Evolutionary conservation across 1,140 invertebrate genomes (phyloP).

Genomic region (Trichonephila inaurata): DNA sequence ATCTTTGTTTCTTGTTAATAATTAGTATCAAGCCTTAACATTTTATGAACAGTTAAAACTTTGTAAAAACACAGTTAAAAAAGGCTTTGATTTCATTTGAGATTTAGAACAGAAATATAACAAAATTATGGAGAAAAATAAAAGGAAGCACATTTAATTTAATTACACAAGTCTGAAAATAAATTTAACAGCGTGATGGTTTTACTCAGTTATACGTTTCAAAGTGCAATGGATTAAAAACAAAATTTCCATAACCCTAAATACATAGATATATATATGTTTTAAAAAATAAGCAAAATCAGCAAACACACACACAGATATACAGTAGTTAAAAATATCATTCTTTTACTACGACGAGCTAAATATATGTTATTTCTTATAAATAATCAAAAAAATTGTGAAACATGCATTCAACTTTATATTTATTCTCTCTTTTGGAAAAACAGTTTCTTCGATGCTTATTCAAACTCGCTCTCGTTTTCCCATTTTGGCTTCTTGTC

Average conservation of each 20-base stretch:
- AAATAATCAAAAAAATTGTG: background rate
- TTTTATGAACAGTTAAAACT: too few species aligned
- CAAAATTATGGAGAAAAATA: too few species aligned
- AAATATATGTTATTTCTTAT: background rate
- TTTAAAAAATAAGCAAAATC: too few species aligned
- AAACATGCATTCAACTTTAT: background rate
- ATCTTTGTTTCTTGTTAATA: too few species aligned
- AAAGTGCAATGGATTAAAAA: background rate
- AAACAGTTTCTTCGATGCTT: background rate
- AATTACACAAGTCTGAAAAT: background rate
- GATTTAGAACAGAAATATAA: too few species aligned
- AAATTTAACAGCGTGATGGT: background rate
- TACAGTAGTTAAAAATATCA: background rate
- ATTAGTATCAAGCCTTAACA: too few species aligned
- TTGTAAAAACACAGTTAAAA: too few species aligned
- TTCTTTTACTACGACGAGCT: background rate
- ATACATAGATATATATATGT: too few species aligned
- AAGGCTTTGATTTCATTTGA: too few species aligned
- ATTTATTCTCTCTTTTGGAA: too few species aligned
- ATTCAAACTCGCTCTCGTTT: background rate
- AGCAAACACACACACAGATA: too few species aligned
- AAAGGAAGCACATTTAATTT: too few species aligned
- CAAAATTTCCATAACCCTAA: background rate
- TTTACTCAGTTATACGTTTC: background rate
- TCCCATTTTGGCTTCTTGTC: background rate